phyloP scores from a whole-genome alignment of 1,140 invertebrate genomes.

The Drosophila murphyi region DNA sequence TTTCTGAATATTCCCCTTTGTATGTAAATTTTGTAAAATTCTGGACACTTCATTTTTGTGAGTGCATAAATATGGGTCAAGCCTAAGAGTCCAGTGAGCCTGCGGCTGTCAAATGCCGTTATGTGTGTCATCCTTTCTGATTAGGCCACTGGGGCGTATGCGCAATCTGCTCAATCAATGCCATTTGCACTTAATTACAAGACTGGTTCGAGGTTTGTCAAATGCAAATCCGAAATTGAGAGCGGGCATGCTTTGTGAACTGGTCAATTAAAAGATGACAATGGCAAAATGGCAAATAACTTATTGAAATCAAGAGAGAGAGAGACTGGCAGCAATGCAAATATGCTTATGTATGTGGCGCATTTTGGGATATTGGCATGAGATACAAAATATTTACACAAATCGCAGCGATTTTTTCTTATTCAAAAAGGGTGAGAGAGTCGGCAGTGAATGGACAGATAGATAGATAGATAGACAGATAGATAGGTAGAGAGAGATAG shows the following conservation, averaged over 20 bases:
- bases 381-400: slow-evolving; percentile 61
- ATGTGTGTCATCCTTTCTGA: not conserved
- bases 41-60: too few relatives aligned
- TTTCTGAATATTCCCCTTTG: too few relatives aligned
- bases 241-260: slow-evolving; percentile 6
- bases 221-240: slow-evolving; percentile 44
- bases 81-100: slow-evolving; percentile 16
- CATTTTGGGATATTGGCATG: slow-evolving; percentile 49
- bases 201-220: slow-evolving; percentile 17
- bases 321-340: slow-evolving; percentile 5
- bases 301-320: slow-evolving; percentile 14
- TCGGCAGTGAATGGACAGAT: slow-evolving; percentile 35
- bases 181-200: slow-evolving; percentile 46
- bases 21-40: too few relatives aligned
- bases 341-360: slow-evolving; percentile 11
- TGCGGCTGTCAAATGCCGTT: slow-evolving; percentile 5
- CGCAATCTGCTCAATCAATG: slow-evolving; percentile 46
- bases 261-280: slow-evolving; percentile 28
- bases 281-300: slow-evolving; percentile 11
- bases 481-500: slow-evolving; percentile 19
- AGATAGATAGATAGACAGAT: slow-evolving; percentile 16
- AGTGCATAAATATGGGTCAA: slow-evolving; percentile 53
- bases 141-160: slow-evolving; percentile 57
- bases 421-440: slow-evolving; percentile 30
- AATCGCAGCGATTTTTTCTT: slow-evolving; percentile 30